Evolutionary conservation across 2,888 invertebrate genomes (phyloP), one percentile per base, ranked within the genome.

Genomic region (Tortrix viridana): DNA sequence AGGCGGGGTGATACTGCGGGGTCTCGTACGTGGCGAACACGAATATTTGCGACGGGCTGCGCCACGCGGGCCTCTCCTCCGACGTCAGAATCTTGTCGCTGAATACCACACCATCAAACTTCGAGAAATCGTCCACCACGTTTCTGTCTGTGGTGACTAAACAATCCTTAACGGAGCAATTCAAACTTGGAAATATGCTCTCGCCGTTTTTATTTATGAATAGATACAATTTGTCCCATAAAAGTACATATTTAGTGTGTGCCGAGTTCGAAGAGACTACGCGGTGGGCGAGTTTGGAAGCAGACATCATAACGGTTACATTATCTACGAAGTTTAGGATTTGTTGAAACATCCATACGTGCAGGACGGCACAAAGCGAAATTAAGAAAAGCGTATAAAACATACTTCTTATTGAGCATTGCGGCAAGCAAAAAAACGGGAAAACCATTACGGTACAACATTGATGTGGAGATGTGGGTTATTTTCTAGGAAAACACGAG

Each of bases 21-120:
- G 85, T 82, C 66, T 82, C 81, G n/a, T 75, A 53, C 1, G 83
- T 71, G 26, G 71, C 68, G 59, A 83, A 85, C 38, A 85, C 74
- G 65, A 84, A 85, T 14, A 83, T 66, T 67, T 84, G 84, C 0
- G 68, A 68, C 2, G 20, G 55, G 0, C 59, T 48, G 14, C 80
- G 73, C 3, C 65, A 71, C 7, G 32, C 12, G 7, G 85, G 81
- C 44, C 68, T 74, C 1, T 60, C 48, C 12, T 59, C 56, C 1
- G 53, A 64, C 0, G 41, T 56, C 2, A 85, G 66, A 47, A 69
- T 46, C 4, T 56, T 12, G 41, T 82, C 76, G 56, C 67, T 67
- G 64, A 82, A 86, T 26, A 84, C 16, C 38, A 86, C 65, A 23
- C 81, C 85, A 26, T 85, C 72, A 58, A 81, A 86, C 3, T 44